Base-by-base conservation (phyloP, 2,113 vertebrate species). In the Genyomyrus donnyi region DNA sequence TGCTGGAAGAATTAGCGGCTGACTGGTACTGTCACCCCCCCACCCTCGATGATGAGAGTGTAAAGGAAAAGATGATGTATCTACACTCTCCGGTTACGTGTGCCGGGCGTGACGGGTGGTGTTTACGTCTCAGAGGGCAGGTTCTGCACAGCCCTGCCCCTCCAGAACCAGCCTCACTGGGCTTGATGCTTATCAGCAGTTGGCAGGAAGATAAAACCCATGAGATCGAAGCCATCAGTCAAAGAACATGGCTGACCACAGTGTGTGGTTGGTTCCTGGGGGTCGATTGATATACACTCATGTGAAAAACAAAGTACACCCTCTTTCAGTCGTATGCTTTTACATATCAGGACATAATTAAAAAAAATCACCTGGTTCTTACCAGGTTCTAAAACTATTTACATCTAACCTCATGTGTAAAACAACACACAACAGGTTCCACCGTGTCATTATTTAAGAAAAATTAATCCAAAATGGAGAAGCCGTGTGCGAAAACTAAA, bases 201-300 rank as follows among this genome's bases (percentile, higher is more conserved):
- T 90, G 31, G 10, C 4, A 3, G 58, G 19, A 62, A 53, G 48
- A 87, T 90, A 50, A 70, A 86, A 90, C 27, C 48, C 10, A 11
- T 50, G 89, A 90, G 89, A 90, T 45, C 3, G 48, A 17, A 45
- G 48, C 62, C 66, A 21, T 88, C 66, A 85, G 6, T 88, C n/a
- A 39, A 15, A 24, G 66, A 48, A 50, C 21, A 15, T 27, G 15
- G 62, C 15, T 39, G 27, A 27, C 53, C 46, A 42, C 50, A 85
- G 9, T 13, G 21, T 39, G n/a, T 15, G 6, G 27, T 10, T 27
- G 39, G 42, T 45, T 3, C 42, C 39, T 11, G 56, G 50, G 11
- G 4, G 39, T 83, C 52, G 10, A 89, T 45, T 89, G 52, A 42
- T 56, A 49, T 15, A 31, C 0, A 74, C 21, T 24, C 56, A 58